Conservation (phyloP, 2,797 vertebrate genomes). For the Mormyrops attenuatus region DNA sequence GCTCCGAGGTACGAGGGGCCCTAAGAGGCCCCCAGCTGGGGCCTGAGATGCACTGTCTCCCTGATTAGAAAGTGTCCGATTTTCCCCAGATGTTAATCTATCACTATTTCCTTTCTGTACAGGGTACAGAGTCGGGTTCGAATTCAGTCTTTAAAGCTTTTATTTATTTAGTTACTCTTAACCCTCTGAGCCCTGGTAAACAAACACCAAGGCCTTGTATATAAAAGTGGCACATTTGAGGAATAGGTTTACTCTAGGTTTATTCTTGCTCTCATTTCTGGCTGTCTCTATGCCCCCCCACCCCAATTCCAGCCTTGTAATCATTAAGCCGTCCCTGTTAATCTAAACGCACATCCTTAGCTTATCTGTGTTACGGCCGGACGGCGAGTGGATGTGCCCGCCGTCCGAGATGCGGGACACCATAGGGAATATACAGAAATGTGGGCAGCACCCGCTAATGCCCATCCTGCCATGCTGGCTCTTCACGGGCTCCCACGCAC, state of each 20-base stretch:
- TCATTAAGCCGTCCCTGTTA: conserved; percentile 46
- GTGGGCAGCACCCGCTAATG: not conserved
- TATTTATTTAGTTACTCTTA: not conserved
- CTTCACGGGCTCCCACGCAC: not conserved
- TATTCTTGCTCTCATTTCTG: not conserved
- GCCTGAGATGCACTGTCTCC: not conserved
- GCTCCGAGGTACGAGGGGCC: not conserved
- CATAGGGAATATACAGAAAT: not conserved
- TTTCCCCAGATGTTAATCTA: not conserved
- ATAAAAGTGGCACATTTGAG: not conserved
- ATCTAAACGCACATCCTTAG: conserved; percentile 49
- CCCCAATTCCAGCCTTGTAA: conserved; percentile 46
- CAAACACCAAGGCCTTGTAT: not conserved
- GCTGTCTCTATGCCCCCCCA: not conserved
- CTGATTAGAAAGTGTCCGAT: not conserved
- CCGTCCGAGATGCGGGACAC: not conserved
- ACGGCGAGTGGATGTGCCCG: not conserved
- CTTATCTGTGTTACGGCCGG: conserved; percentile 17
- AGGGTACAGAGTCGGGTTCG: not conserved
- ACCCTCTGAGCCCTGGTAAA: not conserved
- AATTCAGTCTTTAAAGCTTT: not conserved
- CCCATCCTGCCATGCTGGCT: not conserved
- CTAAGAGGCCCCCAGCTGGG: not conserved
- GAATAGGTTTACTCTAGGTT: not conserved
- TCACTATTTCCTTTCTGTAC: not conserved